Evolutionary conservation across 2,113 vertebrate species (phyloP).

Genomic region (Pycnonotus jocosus): DNA sequence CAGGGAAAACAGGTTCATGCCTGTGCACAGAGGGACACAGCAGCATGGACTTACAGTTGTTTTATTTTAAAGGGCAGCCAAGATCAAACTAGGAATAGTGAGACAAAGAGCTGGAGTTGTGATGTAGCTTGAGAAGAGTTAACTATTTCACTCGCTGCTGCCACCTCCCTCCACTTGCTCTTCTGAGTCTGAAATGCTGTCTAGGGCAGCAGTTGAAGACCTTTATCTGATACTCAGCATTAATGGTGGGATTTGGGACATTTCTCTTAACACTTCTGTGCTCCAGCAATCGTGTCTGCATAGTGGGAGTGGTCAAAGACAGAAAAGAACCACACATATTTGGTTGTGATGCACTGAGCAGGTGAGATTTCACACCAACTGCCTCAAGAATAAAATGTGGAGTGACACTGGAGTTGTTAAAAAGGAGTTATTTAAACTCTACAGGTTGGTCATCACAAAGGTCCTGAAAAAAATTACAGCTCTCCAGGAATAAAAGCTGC

Average conservation of each 20-base stretch:
- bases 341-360: not conserved
- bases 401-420: not conserved
- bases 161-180: not conserved
- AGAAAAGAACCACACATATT: not conserved
- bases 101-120: not conserved
- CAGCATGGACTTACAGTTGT: not conserved
- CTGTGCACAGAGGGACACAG: not conserved
- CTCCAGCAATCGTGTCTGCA: not conserved
- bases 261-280: not conserved
- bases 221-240: not conserved
- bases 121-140: not conserved
- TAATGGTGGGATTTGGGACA: not conserved
- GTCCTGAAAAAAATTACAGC: not conserved
- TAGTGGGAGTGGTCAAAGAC: not conserved
- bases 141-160: not conserved
- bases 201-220: not conserved
- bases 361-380: not conserved
- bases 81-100: not conserved
- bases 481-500: not conserved
- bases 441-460: not conserved
- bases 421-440: not conserved
- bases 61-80: not conserved
- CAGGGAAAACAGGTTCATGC: not conserved
- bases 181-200: not conserved
- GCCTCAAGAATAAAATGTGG: not conserved